phyloP scores from a whole-genome alignment of 2,888 invertebrate genomes.

The Pandemis heparana region DNA sequence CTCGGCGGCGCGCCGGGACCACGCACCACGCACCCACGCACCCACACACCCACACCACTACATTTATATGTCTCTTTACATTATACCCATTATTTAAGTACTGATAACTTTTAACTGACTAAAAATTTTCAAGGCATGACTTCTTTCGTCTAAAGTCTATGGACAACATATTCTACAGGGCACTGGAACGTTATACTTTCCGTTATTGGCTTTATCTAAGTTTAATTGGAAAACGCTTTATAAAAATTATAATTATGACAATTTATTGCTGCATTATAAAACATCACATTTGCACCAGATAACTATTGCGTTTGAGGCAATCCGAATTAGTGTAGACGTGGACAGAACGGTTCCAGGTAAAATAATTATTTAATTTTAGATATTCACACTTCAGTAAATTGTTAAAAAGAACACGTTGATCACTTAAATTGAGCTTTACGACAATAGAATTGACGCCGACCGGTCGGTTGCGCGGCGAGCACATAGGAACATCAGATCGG shows the following conservation, averaged over 20 bases:
- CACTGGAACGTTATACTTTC: constrained; percentile 83
- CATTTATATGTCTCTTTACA: constrained; percentile 67
- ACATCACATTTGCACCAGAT: constrained; percentile 78
- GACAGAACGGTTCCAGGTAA: constrained; percentile 78
- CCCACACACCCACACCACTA: constrained; percentile 66
- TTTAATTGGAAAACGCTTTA: constrained; percentile 76
- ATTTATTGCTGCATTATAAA: constrained; percentile 76
- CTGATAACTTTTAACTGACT: constrained; percentile 82
- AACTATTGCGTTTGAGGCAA: constrained; percentile 72
- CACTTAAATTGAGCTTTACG: constrained; percentile 81
- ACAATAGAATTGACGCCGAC: constrained; percentile 82
- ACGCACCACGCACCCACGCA: constrained; percentile 64
- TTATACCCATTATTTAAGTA: constrained; percentile 80
- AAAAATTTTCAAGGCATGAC: constrained; percentile 83
- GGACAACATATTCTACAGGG: constrained; percentile 84
- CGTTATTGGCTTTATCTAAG: constrained; percentile 74
- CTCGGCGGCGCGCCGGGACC: not conserved
- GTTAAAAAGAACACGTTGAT: constrained; percentile 73
- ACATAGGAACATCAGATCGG: constrained; percentile 83
- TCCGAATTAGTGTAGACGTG: constrained; percentile 70
- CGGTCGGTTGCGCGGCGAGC: constrained; percentile 67
- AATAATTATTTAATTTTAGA: constrained; percentile 63
- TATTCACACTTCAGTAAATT: constrained; percentile 65
- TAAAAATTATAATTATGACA: constrained; percentile 73
- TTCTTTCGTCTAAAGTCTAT: constrained; percentile 80